Percentiles rank a stretch among this genome's conserved stretches.
Evolutionary conservation across 2,113 vertebrate genomes (phyloP).

Genomic region (Numida meleagris): DNA sequence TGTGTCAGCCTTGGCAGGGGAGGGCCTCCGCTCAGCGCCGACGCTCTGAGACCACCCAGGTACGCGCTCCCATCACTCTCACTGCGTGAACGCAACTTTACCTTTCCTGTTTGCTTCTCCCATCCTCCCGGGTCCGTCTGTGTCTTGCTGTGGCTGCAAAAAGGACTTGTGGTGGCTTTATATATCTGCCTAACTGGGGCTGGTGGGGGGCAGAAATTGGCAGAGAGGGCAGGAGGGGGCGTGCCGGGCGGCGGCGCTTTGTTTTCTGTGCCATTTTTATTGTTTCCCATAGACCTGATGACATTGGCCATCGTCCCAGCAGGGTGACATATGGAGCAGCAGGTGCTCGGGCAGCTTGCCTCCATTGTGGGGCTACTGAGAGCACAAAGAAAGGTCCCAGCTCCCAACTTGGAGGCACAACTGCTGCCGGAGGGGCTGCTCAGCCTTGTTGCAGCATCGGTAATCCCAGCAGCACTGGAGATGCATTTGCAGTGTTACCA

Average conservation of each 20-base stretch:
- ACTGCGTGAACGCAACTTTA: background rate
- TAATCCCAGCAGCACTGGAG: background rate
- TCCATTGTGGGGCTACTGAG: background rate
- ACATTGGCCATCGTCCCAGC: background rate
- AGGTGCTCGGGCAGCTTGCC: constrained; percentile 54
- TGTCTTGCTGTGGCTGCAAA: background rate
- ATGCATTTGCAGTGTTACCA: background rate
- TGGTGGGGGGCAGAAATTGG: background rate
- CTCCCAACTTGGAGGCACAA: too few relatives aligned
- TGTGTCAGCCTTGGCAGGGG: background rate
- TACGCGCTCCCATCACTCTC: fast-evolving
- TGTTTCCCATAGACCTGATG: background rate
- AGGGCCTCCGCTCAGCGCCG: background rate
- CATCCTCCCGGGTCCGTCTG: background rate
- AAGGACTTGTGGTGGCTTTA: background rate
- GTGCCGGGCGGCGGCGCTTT: background rate
- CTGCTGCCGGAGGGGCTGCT: too few relatives aligned
- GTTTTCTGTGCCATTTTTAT: background rate
- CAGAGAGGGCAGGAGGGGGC: background rate
- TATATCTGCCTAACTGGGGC: background rate
- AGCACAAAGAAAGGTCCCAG: constrained; percentile 15
- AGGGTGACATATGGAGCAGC: background rate
- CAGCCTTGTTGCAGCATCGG: too few relatives aligned
- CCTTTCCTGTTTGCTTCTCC: background rate
- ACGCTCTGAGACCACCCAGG: background rate